These are phyloP conservation scores for Eubucco bourcierii DNA, from an alignment of 2,113 vertebrate species.

Conservation along the genomic window DNA sequence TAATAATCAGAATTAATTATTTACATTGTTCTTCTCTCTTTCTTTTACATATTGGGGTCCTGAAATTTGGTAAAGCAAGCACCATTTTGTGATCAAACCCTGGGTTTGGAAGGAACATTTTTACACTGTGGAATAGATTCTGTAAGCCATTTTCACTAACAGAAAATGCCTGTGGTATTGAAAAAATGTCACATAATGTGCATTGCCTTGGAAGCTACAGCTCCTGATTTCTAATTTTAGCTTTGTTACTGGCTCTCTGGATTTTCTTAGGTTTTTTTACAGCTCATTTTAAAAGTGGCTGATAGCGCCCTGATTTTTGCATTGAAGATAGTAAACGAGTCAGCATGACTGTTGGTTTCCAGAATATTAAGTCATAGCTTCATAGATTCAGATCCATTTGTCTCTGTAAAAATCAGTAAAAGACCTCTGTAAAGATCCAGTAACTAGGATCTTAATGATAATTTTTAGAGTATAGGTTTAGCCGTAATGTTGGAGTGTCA, in stretches of 20 bases:
- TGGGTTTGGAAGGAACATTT: background rate
- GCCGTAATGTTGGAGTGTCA: background rate
- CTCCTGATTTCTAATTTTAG: slow-evolving; percentile 59
- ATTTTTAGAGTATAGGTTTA: background rate
- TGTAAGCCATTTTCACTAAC: slow-evolving; percentile 2
- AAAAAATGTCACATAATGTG: slow-evolving; percentile 26
- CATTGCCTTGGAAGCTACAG: slow-evolving; percentile 47
- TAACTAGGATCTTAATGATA: background rate
- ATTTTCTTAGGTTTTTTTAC: slow-evolving; percentile 7
- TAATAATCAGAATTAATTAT: background rate
- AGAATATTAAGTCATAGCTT: background rate
- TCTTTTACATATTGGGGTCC: background rate
- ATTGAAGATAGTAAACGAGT: background rate
- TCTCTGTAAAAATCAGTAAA: background rate
- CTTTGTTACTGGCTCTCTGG: slow-evolving; percentile 37
- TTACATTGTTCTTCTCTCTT: background rate
- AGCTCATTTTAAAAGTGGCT: background rate
- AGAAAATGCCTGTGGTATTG: slow-evolving; percentile 44
- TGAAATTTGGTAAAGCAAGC: background rate
- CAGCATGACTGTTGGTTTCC: background rate
- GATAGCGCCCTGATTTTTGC: background rate
- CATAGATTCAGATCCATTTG: background rate
- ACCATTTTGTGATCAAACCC: background rate
- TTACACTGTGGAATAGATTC: background rate
- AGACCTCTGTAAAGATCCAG: background rate